Percentiles rank a stretch among this genome's conserved stretches.
Conservation (phyloP, 2,797 vertebrate species). For the Sebastes cheni region DNA sequence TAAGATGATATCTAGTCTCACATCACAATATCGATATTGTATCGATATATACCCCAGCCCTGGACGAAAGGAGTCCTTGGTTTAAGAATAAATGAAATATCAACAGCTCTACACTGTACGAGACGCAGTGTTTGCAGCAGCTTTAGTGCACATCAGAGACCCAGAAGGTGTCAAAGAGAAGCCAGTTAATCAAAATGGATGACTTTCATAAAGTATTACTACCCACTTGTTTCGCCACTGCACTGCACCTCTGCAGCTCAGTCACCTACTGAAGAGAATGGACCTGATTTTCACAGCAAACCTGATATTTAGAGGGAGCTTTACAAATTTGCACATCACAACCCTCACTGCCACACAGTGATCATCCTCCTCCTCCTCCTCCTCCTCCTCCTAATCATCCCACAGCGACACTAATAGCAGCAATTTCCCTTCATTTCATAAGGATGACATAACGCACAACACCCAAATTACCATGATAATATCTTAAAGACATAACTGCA, state of each 20-base stretch:
- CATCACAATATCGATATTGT: too few relatives aligned
- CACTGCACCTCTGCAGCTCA: not conserved
- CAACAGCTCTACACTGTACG: too few relatives aligned
- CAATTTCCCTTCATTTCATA: conserved; percentile 71
- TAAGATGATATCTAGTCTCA: too few relatives aligned
- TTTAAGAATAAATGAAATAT: not conserved
- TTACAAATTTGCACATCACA: not conserved
- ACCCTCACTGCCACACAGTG: conserved; percentile 2
- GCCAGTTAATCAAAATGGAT: not conserved
- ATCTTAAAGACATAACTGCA: conserved; percentile 63
- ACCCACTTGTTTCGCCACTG: not conserved
- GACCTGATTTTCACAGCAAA: not conserved
- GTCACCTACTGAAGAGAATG: not conserved
- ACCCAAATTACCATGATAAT: conserved; percentile 56
- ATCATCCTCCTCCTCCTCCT: not conserved
- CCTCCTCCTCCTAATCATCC: conserved; percentile 36
- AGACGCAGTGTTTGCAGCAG: not conserved
- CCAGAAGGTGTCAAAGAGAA: not conserved
- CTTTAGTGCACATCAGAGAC: not conserved
- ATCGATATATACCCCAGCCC: too few relatives aligned
- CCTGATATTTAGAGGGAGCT: not conserved
- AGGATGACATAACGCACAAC: conserved; percentile 62
- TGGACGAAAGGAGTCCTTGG: not conserved
- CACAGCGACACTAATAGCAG: conserved; percentile 54
- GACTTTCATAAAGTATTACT: not conserved